Evolutionary conservation across 2,797 vertebrate species (phyloP), one percentile per base, ranked within the genome.

Genomic region (Alosa sapidissima): DNA sequence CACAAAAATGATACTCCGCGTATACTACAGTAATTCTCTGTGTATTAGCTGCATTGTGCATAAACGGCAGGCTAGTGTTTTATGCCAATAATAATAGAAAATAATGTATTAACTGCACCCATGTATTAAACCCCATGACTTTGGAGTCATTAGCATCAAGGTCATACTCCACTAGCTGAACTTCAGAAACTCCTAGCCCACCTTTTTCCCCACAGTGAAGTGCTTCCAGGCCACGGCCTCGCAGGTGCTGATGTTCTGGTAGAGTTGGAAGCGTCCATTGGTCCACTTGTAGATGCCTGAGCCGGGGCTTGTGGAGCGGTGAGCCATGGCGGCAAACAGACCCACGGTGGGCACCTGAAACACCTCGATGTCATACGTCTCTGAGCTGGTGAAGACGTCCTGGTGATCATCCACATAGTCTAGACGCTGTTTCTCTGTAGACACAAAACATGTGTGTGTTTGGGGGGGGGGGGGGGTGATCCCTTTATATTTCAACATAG

Each of bases 381-480:
- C 98, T 0, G 98, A 97, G 92, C 90, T 94, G 84, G 98, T 99
- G 89, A 91, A 88, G 88, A 99, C 92, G 86, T 95, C 95, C 93
- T 99, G 98, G 81, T 98, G 85, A 84, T 98, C 96, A 88, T 99
- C 97, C 88, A 99, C 92, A 0, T 98, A 99, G 91, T 99, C 97
- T 87, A 99, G 93, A 81, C 92, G 95, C 88, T 96, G 94, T 47
- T 92, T 96, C 89, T 95, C 97, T 99, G 90, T 86, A 5, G 24
- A 84, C 5, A 62, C 21, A 84, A 24, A 16, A 84, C 16, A 82
- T 28, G 28, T 81, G n/a, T 9, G 49, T 82, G 36, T 1, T 28
- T 28, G 28, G 28, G n/a, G n/a, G n/a, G n/a, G n/a, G n/a, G n/a
- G n/a, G n/a, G 8, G n/a, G 36, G 83, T 52, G 24, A 45, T 91